Conservation (phyloP, 2,797 vertebrate genomes). For the Pangasius djambal region DNA sequence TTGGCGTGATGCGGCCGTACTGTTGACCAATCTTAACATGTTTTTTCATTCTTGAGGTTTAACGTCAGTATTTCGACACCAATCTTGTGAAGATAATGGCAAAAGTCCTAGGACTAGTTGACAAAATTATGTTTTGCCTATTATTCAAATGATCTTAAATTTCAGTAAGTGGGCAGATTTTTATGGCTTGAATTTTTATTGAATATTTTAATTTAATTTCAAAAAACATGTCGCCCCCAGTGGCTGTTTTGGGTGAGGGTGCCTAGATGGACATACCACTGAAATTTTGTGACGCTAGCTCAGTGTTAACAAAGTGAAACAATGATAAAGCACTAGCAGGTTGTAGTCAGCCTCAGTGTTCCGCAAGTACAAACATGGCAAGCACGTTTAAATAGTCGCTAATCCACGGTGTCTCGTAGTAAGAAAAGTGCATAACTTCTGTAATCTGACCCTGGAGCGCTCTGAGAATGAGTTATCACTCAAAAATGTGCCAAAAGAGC, state of each 20-base stretch:
- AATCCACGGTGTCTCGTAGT: background rate
- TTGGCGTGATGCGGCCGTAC: background rate
- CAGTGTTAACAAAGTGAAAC: background rate
- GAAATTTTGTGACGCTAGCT: background rate
- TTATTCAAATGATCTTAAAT: background rate
- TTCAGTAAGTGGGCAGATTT: background rate
- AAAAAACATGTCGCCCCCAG: background rate
- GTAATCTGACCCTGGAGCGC: background rate
- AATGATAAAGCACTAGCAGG: background rate
- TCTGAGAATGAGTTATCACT: background rate
- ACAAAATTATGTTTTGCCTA: background rate
- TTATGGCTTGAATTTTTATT: background rate
- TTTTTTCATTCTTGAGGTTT: background rate
- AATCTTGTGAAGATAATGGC: background rate
- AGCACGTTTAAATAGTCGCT: background rate
- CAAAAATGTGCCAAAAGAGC: background rate
- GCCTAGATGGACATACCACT: background rate
- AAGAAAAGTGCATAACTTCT: background rate
- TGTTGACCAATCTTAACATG: background rate
- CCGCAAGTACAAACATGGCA: background rate
- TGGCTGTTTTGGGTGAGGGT: background rate
- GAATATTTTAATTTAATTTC: background rate
- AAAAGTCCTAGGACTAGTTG: background rate
- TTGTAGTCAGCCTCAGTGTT: background rate
- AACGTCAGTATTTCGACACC: background rate